Evolutionary conservation across 1,140 invertebrate genomes (phyloP).

Genomic region (Zaprionus gabonicus): DNA sequence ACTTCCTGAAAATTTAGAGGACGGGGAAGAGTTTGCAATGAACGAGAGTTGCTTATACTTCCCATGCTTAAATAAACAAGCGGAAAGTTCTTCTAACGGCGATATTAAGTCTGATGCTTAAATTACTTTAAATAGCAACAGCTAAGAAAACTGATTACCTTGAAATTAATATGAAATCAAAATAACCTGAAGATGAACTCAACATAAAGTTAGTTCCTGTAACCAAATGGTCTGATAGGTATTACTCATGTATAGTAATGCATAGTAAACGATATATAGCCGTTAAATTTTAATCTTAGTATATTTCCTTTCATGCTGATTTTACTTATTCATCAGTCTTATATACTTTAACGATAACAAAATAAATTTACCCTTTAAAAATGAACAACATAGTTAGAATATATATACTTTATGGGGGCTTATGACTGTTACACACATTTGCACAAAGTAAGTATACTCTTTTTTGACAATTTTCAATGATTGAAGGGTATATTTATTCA

Average conservation of each 20-base stretch:
- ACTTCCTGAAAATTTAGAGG: conserved; percentile 86
- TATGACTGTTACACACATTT: too few relatives aligned
- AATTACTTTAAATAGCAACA: conserved; percentile 15
- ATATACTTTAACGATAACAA: conserved; percentile 7
- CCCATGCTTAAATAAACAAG: conserved; percentile 64
- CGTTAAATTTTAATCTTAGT: too few relatives aligned
- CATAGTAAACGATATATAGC: conserved; percentile 60
- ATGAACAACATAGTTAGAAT: too few relatives aligned
- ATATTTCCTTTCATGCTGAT: conserved; percentile 21
- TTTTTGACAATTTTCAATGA: too few relatives aligned
- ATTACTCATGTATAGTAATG: conserved; percentile 68
- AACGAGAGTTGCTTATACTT: conserved; percentile 84
- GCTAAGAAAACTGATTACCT: conserved; percentile 28
- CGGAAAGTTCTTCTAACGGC: conserved; percentile 43
- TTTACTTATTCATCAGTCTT: neutral
- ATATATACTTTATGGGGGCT: too few relatives aligned
- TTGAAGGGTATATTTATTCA: too few relatives aligned
- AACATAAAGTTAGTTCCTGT: conserved; percentile 46
- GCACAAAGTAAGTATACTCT: too few relatives aligned
- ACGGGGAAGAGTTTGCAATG: conserved; percentile 87
- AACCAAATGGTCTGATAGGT: conserved; percentile 76
- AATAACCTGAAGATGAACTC: conserved; percentile 67
- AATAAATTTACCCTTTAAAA: neutral
- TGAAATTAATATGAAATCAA: conserved; percentile 34
- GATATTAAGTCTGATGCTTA: conserved; percentile 57